phyloP scores from a whole-genome alignment of 2,888 invertebrate species.

The Phytoseiulus persimilis region DNA sequence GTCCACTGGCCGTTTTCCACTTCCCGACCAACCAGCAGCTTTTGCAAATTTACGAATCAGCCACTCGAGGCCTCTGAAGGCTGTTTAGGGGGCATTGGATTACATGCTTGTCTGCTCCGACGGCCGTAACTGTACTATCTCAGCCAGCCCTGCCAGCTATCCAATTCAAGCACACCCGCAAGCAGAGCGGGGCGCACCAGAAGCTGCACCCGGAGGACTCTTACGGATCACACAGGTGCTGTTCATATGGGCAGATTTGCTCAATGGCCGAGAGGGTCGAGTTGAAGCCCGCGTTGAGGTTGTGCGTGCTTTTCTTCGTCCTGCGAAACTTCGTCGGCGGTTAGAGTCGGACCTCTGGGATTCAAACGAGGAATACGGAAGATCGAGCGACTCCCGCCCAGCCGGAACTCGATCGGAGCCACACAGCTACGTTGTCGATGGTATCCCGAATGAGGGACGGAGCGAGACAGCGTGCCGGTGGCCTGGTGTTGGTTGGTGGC shows the following conservation, averaged over 20 bases:
- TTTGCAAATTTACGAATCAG: constrained; percentile 38
- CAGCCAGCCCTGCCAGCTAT: background rate
- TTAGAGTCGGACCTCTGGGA: background rate
- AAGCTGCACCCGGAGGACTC: background rate
- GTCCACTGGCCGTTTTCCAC: background rate
- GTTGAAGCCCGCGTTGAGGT: background rate
- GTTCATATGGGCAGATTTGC: constrained; percentile 36
- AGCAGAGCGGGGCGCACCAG: background rate
- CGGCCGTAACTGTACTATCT: background rate
- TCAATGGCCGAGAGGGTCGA: background rate
- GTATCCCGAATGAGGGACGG: background rate
- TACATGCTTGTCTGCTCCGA: background rate
- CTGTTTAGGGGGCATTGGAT: background rate
- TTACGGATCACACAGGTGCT: constrained; percentile 26
- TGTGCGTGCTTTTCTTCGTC: background rate
- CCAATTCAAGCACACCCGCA: background rate
- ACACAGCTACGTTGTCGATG: too few species aligned
- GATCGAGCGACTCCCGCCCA: background rate
- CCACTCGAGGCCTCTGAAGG: constrained; percentile 7
- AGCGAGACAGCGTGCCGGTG: background rate
- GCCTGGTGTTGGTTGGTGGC: background rate
- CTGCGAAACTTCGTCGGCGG: background rate
- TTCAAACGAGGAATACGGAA: background rate
- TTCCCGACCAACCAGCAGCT: background rate
- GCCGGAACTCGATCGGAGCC: too few species aligned